A percentile compares a stretch with the other conserved stretches of the same genome.
Conservation (phyloP, 2,888 invertebrate genomes). For the Cephus pygmeus region DNA sequence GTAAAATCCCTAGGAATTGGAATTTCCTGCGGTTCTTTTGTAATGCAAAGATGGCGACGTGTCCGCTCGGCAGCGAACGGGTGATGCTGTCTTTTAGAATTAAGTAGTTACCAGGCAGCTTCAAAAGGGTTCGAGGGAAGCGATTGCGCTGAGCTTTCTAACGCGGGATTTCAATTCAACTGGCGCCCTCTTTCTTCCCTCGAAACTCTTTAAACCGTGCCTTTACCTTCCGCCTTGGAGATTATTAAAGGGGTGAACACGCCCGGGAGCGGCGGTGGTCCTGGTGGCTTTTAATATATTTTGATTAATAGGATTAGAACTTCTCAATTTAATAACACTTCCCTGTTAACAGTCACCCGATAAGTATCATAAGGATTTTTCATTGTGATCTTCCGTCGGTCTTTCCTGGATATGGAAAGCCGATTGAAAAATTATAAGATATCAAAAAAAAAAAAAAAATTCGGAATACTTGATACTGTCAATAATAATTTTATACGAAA, state of each 20-base stretch:
- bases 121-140: constrained; percentile 35
- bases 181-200: constrained; percentile 43
- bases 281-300: constrained; percentile 51
- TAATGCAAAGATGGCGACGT: constrained; percentile 51
- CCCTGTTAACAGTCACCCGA: constrained; percentile 17
- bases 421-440: too few species aligned
- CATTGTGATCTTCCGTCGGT: constrained; percentile 6
- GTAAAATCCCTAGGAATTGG: constrained; percentile 24
- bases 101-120: constrained; percentile 55
- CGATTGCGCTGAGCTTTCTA: neutral
- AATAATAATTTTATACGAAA: too few species aligned
- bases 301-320: constrained; percentile 60
- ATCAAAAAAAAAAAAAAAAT: too few species aligned
- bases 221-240: constrained; percentile 34
- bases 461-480: too few species aligned
- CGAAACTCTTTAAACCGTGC: constrained; percentile 53
- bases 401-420: too few species aligned
- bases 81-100: constrained; percentile 52
- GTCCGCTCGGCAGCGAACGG: constrained; percentile 29
- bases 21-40: constrained; percentile 58
- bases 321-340: constrained; percentile 39
- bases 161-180: constrained; percentile 14
- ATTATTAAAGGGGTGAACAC: constrained; percentile 60
- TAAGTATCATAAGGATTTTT: constrained; percentile 17
- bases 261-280: constrained; percentile 17